phyloP scores from a whole-genome alignment of 2,113 vertebrate species.

The Alouatta palliata region DNA sequence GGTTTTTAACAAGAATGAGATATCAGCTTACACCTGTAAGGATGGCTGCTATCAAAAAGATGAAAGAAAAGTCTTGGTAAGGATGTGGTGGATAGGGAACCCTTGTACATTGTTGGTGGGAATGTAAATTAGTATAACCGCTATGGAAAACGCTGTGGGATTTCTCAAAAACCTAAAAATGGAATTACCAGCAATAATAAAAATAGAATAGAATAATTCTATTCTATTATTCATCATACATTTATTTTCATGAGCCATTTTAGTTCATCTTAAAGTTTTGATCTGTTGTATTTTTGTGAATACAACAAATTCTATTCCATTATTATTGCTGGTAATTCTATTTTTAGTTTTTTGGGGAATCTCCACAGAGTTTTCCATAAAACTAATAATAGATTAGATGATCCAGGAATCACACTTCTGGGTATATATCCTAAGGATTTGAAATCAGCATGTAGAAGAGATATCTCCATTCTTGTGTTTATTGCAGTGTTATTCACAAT shows the following conservation, averaged over 20 bases:
- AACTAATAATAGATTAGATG: no score
- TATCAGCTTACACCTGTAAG: background rate
- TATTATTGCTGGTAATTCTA: no score
- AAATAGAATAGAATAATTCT: no score
- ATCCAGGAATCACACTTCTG: background rate
- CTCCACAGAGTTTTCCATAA: no score
- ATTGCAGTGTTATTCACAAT: background rate
- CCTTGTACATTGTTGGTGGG: background rate
- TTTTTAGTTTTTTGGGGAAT: no score
- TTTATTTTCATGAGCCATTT: background rate
- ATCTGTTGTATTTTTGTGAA: background rate
- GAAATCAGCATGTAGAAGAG: background rate
- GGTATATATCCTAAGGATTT: background rate
- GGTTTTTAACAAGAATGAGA: background rate
- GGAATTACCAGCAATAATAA: background rate
- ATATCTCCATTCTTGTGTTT: background rate
- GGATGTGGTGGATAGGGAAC: background rate
- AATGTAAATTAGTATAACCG: background rate
- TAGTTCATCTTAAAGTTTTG: background rate
- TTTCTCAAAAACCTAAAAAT: background rate
- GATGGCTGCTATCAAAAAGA: background rate
- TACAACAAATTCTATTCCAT: no score
- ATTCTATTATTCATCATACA: background rate
- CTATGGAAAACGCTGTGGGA: background rate
- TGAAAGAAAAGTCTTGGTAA: background rate